Base-by-base conservation (phyloP, 2,888 invertebrate species). In the Lapara coniferarum region DNA sequence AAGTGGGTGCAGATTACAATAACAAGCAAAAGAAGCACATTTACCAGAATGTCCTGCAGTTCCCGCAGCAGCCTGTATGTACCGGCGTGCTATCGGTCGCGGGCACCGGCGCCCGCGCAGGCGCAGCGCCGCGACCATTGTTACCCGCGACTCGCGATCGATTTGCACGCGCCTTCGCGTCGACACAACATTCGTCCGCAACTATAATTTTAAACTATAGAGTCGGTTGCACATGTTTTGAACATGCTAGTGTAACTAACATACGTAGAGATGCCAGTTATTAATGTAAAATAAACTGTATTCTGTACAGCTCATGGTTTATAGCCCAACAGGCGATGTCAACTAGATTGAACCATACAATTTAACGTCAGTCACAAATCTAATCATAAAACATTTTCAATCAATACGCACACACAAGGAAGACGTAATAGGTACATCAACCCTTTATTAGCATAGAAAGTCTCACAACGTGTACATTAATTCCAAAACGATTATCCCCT, bases 61-160 rank as follows among this genome's bases (percentile, higher is more conserved):
- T 51, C 51, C 5, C 5, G 56, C 13, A 56, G 12, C 63, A 63
- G 46, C 63, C 63, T 63, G 19, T 63, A 63, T 19, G 12, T 63
- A 10, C 12, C 55, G 14, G 14, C 37, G 59, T 59, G 63, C 19
- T 63, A 63, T 63, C 63, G 19, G 19, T 19, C 2, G 19, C 19
- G 63, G 13, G 49, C 63, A 13, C 46, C 63, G 63, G 19, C 49
- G 49, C n/a, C n/a, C n/a, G 63, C 63, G 63, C 63, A 49, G 13
- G 19, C 37, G 37, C 37, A 37, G 37, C 37, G 37, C 37, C 25
- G 63, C 10, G 46, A 46, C 63, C 49, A 63, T 63, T 63, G 63
- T 63, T 49, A 63, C 5, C 44, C 16, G 16, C 25, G 53, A 53
- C 5, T 53, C 53, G 53, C 53, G 53, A 53, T 16, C 53, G 53